These are phyloP conservation scores for Pemphredon lugubris DNA, from an alignment of 2,888 invertebrate species.

Conservation along the genomic window DNA sequence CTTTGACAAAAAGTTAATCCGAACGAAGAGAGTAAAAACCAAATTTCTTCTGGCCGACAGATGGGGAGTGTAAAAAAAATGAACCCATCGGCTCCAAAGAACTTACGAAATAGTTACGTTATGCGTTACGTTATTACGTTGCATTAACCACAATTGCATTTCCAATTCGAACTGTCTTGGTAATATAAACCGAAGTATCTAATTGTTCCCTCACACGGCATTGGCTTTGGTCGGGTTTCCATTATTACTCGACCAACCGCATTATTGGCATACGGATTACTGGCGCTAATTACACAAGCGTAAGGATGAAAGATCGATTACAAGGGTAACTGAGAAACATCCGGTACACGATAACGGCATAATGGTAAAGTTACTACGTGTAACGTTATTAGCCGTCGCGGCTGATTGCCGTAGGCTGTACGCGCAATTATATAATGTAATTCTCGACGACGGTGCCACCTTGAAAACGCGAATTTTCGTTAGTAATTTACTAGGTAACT, in stretches of 20 bases:
- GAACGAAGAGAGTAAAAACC: too few relatives aligned
- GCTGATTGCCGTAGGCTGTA: conserved; percentile 15
- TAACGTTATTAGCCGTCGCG: conserved; percentile 7
- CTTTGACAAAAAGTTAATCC: too few relatives aligned
- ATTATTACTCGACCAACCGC: conserved; percentile 24
- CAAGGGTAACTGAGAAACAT: conserved; percentile 3
- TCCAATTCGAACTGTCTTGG: too few relatives aligned
- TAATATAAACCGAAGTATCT: too few relatives aligned
- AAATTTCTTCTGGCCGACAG: too few relatives aligned
- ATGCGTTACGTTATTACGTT: too few relatives aligned
- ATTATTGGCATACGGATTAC: conserved; percentile 23
- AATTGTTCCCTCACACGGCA: too few relatives aligned
- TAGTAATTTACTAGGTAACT: conserved; percentile 8
- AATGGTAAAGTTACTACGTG: conserved; percentile 7
- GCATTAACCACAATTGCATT: too few relatives aligned
- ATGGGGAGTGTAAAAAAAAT: too few relatives aligned
- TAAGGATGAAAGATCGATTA: conserved; percentile 34
- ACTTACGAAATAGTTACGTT: too few relatives aligned
- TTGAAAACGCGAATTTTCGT: conserved; percentile 19
- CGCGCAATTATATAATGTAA: conserved; percentile 52
- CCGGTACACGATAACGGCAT: neutral
- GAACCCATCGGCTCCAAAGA: too few relatives aligned
- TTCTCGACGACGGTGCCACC: conserved; percentile 40
- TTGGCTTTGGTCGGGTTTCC: conserved; percentile 17
- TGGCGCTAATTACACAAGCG: conserved; percentile 12